phyloP scores from a whole-genome alignment of 2,888 invertebrate species.

The Pristionchus arcanus region DNA sequence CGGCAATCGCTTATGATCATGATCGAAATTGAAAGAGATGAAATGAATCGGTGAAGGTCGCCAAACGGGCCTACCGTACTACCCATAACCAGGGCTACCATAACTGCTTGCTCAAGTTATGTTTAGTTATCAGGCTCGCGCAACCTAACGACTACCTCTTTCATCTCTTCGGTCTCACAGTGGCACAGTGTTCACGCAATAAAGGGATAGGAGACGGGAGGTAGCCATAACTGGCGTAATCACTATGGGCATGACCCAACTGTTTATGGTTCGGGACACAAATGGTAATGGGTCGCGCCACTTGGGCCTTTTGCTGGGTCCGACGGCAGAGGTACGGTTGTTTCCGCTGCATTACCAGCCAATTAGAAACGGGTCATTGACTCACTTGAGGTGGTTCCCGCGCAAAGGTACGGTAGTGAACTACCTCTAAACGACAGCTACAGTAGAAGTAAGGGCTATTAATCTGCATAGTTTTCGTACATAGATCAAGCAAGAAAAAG shows the following conservation, averaged over 20 bases:
- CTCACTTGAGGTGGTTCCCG: background rate
- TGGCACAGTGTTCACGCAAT: background rate
- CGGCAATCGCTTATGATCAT: slow-evolving; percentile 28
- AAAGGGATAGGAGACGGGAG: background rate
- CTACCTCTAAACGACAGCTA: background rate
- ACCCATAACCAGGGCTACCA: background rate
- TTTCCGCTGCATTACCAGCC: slow-evolving; percentile 31
- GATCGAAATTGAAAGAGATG: slow-evolving; percentile 48
- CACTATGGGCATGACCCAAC: background rate
- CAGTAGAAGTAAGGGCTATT: background rate
- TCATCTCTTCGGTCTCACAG: background rate
- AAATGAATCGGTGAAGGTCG: slow-evolving; percentile 5
- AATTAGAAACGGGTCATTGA: background rate
- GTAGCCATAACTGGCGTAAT: slow-evolving; percentile 33
- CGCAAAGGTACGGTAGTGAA: background rate
- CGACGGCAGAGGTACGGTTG: background rate
- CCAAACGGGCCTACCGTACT: background rate
- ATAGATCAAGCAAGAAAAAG: background rate
- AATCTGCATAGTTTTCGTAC: slow-evolving; percentile 28
- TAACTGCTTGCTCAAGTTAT: background rate
- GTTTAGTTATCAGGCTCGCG: slow-evolving; percentile 47
- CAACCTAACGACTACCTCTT: background rate
- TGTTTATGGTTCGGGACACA: background rate
- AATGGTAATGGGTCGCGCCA: background rate
- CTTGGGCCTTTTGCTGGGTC: background rate